These are phyloP conservation scores for Heliconius himera DNA, from an alignment of 1,140 invertebrate species.

Conservation along the genomic window DNA sequence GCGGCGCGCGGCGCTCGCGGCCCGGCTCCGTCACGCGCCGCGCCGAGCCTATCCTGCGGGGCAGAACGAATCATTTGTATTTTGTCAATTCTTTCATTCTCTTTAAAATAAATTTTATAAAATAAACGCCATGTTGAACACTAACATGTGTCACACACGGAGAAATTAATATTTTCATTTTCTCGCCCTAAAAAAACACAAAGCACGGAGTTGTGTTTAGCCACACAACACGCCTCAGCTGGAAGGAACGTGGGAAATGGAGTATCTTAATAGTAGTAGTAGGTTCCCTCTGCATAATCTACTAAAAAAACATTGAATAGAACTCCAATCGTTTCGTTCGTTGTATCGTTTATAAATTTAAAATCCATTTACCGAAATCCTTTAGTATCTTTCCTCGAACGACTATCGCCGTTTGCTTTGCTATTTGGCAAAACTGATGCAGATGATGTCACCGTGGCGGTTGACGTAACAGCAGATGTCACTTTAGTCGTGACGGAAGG, in stretches of 20 bases:
- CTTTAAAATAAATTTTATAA: too few relatives aligned
- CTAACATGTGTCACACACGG: too few relatives aligned
- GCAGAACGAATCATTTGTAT: too few relatives aligned
- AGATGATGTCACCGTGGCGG: not conserved
- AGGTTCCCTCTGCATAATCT: too few relatives aligned
- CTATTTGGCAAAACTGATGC: constrained; percentile 17
- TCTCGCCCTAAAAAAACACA: too few relatives aligned
- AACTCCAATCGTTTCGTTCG: not conserved
- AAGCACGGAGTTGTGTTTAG: too few relatives aligned
- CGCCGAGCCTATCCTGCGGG: constrained; percentile 66
- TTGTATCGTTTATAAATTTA: not conserved
- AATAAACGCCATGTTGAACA: too few relatives aligned
- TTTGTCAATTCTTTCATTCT: too few relatives aligned
- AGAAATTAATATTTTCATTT: too few relatives aligned
- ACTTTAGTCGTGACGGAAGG: constrained; percentile 11
- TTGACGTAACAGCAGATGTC: constrained; percentile 1
- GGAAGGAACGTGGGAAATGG: too few relatives aligned
- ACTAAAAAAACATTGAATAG: not conserved
- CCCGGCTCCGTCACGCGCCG: constrained; percentile 55
- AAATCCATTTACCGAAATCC: constrained; percentile 46
- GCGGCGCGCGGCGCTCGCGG: constrained; percentile 33
- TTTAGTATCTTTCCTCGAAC: constrained; percentile 49
- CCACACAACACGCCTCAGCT: too few relatives aligned
- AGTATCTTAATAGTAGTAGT: too few relatives aligned
- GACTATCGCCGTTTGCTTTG: constrained; percentile 47